Evolutionary conservation across 2,113 vertebrate genomes (phyloP).

Genomic region (Ellobius talpinus): DNA sequence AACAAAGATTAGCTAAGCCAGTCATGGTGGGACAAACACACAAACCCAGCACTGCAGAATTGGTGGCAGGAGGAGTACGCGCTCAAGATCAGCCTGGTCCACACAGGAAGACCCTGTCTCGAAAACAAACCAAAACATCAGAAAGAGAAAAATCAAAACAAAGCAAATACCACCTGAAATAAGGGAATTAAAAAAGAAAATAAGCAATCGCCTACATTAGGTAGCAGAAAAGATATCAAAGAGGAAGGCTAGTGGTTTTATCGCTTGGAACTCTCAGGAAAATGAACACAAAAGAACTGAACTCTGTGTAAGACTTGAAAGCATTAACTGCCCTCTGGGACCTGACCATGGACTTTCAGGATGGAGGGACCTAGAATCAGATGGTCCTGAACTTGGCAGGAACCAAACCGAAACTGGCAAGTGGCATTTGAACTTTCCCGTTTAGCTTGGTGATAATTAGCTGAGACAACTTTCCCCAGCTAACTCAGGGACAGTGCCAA

Average conservation of each 20-base stretch:
- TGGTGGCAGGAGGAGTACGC: background rate
- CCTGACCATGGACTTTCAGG: background rate
- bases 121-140: background rate
- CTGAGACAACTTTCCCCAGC: conserved; percentile 58
- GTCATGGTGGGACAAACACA: background rate
- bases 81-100: background rate
- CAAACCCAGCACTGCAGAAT: background rate
- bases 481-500: conserved; percentile 49
- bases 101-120: background rate
- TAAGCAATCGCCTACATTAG: background rate
- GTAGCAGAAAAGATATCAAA: background rate
- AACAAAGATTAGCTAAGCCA: background rate
- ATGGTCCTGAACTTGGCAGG: conserved; percentile 37
- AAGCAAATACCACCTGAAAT: background rate
- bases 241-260: background rate
- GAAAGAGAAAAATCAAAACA: background rate
- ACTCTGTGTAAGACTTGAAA: background rate
- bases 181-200: background rate
- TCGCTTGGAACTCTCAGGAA: background rate
- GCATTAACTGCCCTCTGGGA: background rate
- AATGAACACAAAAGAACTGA: background rate
- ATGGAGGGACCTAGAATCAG: background rate
- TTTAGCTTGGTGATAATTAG: conserved; percentile 54
- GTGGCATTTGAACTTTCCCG: background rate
- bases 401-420: conserved; percentile 45